phyloP scores from a whole-genome alignment of 2,888 invertebrate genomes.

The Mimumesa dahlbomi region DNA sequence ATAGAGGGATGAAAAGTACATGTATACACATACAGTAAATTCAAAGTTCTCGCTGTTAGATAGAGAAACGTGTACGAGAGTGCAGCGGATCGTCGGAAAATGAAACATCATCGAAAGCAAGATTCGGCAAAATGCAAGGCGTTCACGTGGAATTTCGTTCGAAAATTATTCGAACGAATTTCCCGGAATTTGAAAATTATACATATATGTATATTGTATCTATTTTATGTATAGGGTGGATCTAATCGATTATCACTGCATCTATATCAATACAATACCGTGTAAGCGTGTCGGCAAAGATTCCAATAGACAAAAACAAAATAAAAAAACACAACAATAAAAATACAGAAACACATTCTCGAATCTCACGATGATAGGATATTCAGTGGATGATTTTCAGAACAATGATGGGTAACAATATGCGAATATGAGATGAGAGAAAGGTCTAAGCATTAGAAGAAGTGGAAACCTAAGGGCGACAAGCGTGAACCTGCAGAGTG shows the following conservation, averaged over 20 bases:
- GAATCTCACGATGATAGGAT: too few relatives aligned
- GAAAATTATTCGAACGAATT: conserved; percentile 5
- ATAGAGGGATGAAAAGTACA: too few relatives aligned
- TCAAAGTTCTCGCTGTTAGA: too few relatives aligned
- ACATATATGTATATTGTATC: not conserved
- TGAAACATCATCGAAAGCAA: conserved; percentile 28
- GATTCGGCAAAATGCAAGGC: conserved; percentile 35
- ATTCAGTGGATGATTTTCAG: not conserved
- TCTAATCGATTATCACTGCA: conserved; percentile 23
- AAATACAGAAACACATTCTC: too few relatives aligned
- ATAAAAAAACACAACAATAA: too few relatives aligned
- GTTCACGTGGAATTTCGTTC: conserved; percentile 16
- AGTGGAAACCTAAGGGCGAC: conserved; percentile 18
- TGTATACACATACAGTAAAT: not conserved
- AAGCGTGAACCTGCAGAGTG: conserved; percentile 14
- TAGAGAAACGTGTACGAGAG: conserved; percentile 15
- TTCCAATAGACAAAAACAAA: too few relatives aligned
- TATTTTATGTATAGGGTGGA: not conserved
- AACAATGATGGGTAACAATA: not conserved
- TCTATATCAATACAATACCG: conserved; percentile 31
- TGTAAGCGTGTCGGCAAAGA: conserved; percentile 28
- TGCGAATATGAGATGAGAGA: not conserved
- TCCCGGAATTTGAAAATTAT: not conserved
- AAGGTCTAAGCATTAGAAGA: conserved; percentile 3
- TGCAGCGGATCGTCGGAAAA: conserved; percentile 21